Evolutionary conservation across 1,140 invertebrate species (phyloP).

Genomic region (Glossosoma conforme): DNA sequence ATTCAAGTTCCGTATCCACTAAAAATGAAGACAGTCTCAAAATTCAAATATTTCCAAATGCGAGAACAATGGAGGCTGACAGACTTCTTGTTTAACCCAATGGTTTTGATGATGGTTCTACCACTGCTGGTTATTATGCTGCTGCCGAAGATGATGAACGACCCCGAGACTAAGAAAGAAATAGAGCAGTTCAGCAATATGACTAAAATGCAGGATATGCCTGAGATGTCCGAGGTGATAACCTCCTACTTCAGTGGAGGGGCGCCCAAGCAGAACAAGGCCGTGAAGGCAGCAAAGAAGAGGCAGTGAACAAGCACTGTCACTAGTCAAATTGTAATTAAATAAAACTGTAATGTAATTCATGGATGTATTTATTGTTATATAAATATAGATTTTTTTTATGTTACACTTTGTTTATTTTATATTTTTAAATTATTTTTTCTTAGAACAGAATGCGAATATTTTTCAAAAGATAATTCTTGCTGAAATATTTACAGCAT

Average conservation of each 20-base stretch:
- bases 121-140: slow-evolving; percentile 89
- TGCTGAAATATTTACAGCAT: no score
- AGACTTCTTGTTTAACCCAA: slow-evolving; percentile 93
- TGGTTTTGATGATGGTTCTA: slow-evolving; percentile 97
- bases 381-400: not conserved
- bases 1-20: slow-evolving; percentile 89
- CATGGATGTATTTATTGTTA: slow-evolving; percentile 1
- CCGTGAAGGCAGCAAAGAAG: slow-evolving; percentile 63
- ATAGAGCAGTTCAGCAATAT: slow-evolving; percentile 83
- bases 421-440: no score
- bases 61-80: slow-evolving; percentile 91
- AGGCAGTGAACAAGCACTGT: slow-evolving; percentile 57
- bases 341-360: no score
- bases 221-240: slow-evolving; percentile 87
- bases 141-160: slow-evolving; percentile 94
- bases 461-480: no score
- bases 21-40: slow-evolving; percentile 75
- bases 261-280: slow-evolving; percentile 54
- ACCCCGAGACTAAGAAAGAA: slow-evolving; percentile 92
- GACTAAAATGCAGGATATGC: slow-evolving; percentile 74
- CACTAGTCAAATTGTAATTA: not conserved
- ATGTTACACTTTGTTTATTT: no score
- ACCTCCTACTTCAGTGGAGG: slow-evolving; percentile 72
- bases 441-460: no score
- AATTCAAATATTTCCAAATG: slow-evolving; percentile 88